These are phyloP conservation scores for Anodontia alba DNA, from an alignment of 2,888 invertebrate genomes.

Conservation along the genomic window DNA sequence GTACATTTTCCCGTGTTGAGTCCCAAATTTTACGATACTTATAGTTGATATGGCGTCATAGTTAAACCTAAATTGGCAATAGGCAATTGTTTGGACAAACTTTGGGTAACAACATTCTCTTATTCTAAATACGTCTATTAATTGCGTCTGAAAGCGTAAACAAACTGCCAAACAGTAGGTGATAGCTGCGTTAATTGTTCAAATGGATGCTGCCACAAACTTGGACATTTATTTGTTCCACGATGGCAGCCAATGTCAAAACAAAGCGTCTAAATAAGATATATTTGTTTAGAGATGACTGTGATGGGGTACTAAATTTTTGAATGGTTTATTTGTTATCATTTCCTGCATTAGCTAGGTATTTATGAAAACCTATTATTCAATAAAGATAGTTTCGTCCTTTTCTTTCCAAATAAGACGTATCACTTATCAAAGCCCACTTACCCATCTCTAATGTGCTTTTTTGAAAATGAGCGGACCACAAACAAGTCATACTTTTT, in stretches of 20 bases:
- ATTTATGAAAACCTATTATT: too few species aligned
- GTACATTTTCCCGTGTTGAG: too few species aligned
- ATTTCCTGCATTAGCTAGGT: too few species aligned
- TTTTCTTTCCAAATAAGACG: too few species aligned
- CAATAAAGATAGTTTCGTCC: too few species aligned
- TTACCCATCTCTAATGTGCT: too few species aligned
- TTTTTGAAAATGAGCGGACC: too few species aligned
- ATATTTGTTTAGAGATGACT: neutral
- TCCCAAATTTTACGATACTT: too few species aligned
- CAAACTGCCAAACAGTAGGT: neutral
- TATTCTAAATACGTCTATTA: constrained; percentile 7
- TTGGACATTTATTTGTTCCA: neutral
- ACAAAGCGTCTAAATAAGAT: neutral
- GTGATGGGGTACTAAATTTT: too few species aligned
- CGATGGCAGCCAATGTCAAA: neutral
- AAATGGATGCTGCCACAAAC: neutral
- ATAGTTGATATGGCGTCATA: neutral
- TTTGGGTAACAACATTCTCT: neutral
- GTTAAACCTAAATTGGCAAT: neutral
- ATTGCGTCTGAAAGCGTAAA: neutral
- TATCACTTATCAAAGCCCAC: too few species aligned
- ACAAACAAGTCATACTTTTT: too few species aligned
- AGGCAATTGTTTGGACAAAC: constrained; percentile 3
- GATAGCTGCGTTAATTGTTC: neutral
- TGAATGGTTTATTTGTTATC: too few species aligned